Base-by-base conservation (phyloP, 2,888 invertebrate genomes). In the Zelleria hepariella region DNA sequence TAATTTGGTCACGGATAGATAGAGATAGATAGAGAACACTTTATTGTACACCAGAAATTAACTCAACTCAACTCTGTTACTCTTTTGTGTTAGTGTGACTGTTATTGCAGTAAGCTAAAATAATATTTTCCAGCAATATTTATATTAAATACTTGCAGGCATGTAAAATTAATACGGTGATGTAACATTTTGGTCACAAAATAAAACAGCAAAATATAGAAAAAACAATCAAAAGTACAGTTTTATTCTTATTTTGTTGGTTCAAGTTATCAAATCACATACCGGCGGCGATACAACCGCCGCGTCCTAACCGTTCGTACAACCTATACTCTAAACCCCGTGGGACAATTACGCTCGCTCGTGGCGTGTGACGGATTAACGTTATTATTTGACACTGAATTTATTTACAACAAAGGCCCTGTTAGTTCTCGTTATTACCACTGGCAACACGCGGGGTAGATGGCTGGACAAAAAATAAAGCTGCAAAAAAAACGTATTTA, bases 341-440 rank as follows among this genome's bases (percentile, higher is more conserved):
- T 87, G 86, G 80, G 87, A 87, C 72, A 48, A 66, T 64, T 64
- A 65, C 69, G 68, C 71, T 71, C 74, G 71, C 82, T 74, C 83
- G 75, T 78, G 76, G 82, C 84, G 80, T 78, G 80, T 79, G 85
- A 83, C 80, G 86, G 86, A 85, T 87, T 82, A 86, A 78, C 84
- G 85, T 86, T 86, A 86, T 83, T 84, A 85, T 86, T 86, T 86
- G 86, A 86, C 86, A 83, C 84, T 86, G 82, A 82, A 83, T 86
- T 86, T 85, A 86, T 87, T 86, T 84, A 82, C 58, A 51, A 58
- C 58, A 58, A 58, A 58, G 58, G 48, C 49, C 10, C 49, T 48
- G 57, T 57, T 57, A 48, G 47, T 32, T 15, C 25, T 51, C 20
- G 53, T 53, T 23, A 53, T 53, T 53, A 53, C 24, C 25, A 23